Evolutionary conservation across 2,113 vertebrate species (phyloP), one percentile per base, ranked within the genome.

Genomic region (Serilophus lunatus): DNA sequence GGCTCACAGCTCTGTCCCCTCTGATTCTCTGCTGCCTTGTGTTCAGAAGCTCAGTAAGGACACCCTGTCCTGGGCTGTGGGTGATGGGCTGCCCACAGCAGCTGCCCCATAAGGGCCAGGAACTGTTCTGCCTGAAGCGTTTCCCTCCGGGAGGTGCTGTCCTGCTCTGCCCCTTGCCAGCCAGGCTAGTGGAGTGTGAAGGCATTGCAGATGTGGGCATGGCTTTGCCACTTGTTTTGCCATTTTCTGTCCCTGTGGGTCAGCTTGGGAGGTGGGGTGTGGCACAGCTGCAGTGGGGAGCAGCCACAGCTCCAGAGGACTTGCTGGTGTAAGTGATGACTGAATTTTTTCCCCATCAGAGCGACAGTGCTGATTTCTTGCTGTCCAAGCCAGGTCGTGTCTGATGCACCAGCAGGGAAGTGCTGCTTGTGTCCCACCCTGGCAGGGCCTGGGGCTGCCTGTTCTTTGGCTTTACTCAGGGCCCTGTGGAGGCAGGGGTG

Each of bases 281-380:
- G 31, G 12, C 16, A 13, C 3, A 4, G 12, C 13, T 53, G 22
- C 47, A 4, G 6, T 25, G 50, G 14, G 26, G 20, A 23, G 63
- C 12, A 18, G 13, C 33, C 54, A 28, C 7, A 45, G 35, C 18
- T 59, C 77, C 18, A 12, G 13, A 76, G 26, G 4, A 16, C 26
- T 26, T 4, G 13, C 96, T 96, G 97, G 97, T 97, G 90, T 97
- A 68, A 22, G 17, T 98, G 98, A 98, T 98, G 98, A 98, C 95
- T 54, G 22, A 89, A 22, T 96, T 98, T 98, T 97, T 98, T 98
- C 98, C 97, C 98, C 97, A 9, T 92, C 97, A 97, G 97, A 98
- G 95, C 97, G 97, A 95, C 88, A 93, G 81, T 98, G 98, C 96
- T 98, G 98, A 98, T 95, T 90, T n/a, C 78, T 77, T 45, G 42